Evolutionary conservation across 2,888 invertebrate genomes (phyloP).

Genomic region (Noctua janthina): DNA sequence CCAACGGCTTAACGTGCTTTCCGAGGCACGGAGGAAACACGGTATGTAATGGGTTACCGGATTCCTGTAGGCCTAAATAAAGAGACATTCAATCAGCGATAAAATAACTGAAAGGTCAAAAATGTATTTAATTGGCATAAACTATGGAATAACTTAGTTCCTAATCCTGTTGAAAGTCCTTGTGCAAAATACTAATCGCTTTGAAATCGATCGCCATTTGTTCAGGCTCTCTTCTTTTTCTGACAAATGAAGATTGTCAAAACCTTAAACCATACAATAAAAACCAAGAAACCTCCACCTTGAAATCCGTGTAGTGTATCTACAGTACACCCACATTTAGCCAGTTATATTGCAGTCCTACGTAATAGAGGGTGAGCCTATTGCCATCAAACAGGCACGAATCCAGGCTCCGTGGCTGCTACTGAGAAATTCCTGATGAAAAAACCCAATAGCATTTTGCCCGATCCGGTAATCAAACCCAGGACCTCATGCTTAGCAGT

Average conservation of each 20-base stretch:
- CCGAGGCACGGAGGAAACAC: too few relatives aligned
- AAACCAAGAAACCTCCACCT: too few relatives aligned
- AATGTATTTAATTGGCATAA: background rate
- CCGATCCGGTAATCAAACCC: too few relatives aligned
- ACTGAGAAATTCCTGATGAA: too few relatives aligned
- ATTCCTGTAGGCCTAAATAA: background rate
- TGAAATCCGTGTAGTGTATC: background rate
- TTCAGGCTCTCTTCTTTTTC: background rate
- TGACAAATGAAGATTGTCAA: fast-evolving
- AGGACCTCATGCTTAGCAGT: too few relatives aligned
- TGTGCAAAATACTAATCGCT: background rate
- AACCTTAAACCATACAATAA: background rate
- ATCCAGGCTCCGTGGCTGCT: too few relatives aligned
- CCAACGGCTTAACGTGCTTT: too few relatives aligned
- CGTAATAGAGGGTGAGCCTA: background rate
- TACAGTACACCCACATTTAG: background rate
- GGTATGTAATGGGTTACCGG: background rate
- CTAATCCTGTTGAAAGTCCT: background rate
- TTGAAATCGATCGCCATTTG: background rate
- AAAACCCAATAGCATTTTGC: too few relatives aligned
- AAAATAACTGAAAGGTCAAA: background rate
- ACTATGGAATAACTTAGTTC: background rate
- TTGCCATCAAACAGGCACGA: background rate
- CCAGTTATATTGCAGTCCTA: background rate
- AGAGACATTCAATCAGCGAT: background rate